Conservation (phyloP, 53 echinoderm and acorn worm species). For the Holothuria leucospilota region DNA sequence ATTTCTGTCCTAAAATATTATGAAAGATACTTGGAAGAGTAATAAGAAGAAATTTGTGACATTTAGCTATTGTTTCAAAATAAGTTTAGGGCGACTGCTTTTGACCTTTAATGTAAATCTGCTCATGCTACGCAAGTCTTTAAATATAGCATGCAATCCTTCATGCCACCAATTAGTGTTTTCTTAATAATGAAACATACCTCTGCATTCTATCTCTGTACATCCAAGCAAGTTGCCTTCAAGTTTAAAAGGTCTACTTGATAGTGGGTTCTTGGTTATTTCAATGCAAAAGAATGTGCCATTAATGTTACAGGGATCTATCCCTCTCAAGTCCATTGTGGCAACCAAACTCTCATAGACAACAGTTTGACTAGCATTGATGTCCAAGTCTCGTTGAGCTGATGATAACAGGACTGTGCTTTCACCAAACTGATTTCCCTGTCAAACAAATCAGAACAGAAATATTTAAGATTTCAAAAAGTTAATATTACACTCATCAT, state of each 20-base stretch:
- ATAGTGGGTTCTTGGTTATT: background rate
- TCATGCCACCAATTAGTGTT: no score
- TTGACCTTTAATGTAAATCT: no score
- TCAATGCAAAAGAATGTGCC: constrained; percentile 19
- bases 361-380: background rate
- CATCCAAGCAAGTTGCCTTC: constrained; percentile 8
- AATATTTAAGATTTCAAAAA: no score
- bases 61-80: no score
- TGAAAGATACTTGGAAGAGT: no score
- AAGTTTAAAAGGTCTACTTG: constrained; percentile 42
- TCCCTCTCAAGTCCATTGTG: background rate
- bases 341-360: background rate
- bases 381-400: background rate
- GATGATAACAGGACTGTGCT: background rate
- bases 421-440: constrained; percentile 4
- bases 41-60: no score
- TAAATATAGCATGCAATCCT: no score
- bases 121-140: no score
- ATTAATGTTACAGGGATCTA: background rate
- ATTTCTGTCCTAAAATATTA: no score
- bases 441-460: background rate
- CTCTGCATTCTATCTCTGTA: constrained; percentile 32
- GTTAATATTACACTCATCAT: no score
- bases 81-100: no score
- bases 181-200: background rate